phyloP scores from a whole-genome alignment of 2,113 vertebrate genomes.

The Bubo bubo region DNA sequence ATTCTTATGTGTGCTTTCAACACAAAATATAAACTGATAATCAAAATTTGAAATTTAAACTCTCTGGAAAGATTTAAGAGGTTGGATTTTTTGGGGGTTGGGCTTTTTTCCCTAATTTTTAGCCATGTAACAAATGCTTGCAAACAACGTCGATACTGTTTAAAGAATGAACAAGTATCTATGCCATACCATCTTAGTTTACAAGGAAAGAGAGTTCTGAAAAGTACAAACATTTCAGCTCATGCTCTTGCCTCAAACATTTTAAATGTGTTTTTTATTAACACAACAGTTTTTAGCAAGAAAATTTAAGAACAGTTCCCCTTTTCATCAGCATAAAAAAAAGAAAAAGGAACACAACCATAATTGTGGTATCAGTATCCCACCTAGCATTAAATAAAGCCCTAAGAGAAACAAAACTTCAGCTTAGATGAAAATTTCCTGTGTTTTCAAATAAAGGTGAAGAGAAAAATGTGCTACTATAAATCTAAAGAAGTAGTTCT shows the following conservation, averaged over 20 bases:
- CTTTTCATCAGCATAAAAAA: neutral
- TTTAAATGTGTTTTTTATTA: neutral
- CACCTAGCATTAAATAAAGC: neutral
- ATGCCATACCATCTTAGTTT: neutral
- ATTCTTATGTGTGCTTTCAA: neutral
- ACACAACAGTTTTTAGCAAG: neutral
- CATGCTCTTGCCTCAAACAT: neutral
- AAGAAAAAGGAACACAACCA: neutral
- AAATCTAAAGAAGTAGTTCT: neutral
- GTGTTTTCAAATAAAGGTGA: neutral
- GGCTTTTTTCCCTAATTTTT: neutral
- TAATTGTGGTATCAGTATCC: neutral
- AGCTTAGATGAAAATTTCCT: neutral
- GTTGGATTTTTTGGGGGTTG: neutral
- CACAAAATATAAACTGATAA: neutral
- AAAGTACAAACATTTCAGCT: neutral
- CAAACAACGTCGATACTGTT: neutral
- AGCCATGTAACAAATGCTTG: neutral
- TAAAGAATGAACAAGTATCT: neutral
- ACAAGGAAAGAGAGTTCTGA: neutral
- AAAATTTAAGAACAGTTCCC: neutral
- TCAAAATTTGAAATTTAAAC: neutral
- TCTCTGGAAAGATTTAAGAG: neutral
- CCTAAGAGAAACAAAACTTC: neutral
- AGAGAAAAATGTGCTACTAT: neutral